Evolutionary conservation across 1,140 invertebrate species (phyloP).

Genomic region (Zaprionus camerounensis): DNA sequence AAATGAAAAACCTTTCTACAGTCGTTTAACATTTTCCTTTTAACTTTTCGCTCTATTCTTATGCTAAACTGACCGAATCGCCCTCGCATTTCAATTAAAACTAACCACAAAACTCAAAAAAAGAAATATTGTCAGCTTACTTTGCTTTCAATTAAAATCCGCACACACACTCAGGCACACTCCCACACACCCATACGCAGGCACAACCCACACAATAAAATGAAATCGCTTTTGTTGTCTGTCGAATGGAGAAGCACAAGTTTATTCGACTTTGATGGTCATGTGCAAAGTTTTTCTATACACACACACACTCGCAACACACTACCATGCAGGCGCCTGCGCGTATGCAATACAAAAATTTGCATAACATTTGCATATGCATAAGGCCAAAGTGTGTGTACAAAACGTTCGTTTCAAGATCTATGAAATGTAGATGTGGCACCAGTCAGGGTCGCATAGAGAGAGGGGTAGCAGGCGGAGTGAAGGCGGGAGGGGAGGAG

Average conservation of each 20-base stretch:
- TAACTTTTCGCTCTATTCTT: conserved; percentile 3
- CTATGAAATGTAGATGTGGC: conserved; percentile 50
- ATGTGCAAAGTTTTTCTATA: conserved; percentile 44
- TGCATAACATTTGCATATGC: conserved; percentile 77
- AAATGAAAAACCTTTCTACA: not conserved
- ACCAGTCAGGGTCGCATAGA: not conserved
- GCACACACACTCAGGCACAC: conserved; percentile 8
- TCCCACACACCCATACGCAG: not conserved
- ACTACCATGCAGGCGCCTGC: conserved; percentile 47
- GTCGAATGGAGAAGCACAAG: conserved; percentile 12
- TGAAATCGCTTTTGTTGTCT: conserved; percentile 30
- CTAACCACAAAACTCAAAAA: conserved; percentile 20
- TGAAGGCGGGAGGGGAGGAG: not conserved
- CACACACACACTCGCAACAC: not conserved
- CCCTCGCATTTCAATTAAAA: conserved; percentile 31
- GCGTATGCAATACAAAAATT: conserved; percentile 65
- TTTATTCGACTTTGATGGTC: conserved; percentile 31
- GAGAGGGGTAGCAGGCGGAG: conserved; percentile 11
- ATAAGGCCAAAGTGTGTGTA: conserved; percentile 43
- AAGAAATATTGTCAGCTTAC: conserved; percentile 38
- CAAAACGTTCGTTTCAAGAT: conserved; percentile 62
- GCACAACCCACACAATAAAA: conserved; percentile 26
- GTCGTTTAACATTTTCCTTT: not conserved
- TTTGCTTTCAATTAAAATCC: conserved; percentile 66
- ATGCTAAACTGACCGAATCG: not conserved